Evolutionary conservation across 2,113 vertebrate species (phyloP), one percentile per base, ranked within the genome.

Genomic region (Camelus dromedarius): DNA sequence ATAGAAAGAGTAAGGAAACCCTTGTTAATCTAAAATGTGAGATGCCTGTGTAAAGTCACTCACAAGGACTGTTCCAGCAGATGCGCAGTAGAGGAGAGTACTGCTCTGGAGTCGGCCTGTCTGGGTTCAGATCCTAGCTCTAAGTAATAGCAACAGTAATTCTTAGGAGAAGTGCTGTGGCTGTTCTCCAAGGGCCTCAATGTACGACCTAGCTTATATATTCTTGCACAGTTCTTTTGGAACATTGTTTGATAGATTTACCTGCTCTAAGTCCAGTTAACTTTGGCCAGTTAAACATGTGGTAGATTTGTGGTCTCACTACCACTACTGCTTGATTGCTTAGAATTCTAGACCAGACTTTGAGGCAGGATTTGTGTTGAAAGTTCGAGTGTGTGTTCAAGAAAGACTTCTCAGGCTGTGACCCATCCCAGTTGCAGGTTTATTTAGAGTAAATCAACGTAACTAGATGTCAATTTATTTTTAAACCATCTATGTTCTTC

Each of bases 391-490:
- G 81, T 76, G 9, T 70, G 92, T 88, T 90, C 75, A 73, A 50
- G 67, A 96, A 83, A 97, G 35, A 76, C 7, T 30, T 82, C 89
- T 70, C 46, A 32, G 14, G 0, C 0, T 64, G 72, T 1, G 3
- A 97, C 75, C 2, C 38, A 82, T 85, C 2, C 15, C 3, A 88
- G 16, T 66, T 76, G 60, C 67, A 93, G 95, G 69, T 60, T 97
- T 82, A 0, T 86, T 97, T 96, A 91, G 86, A 95, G 64, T 86
- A 93, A 97, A 96, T 91, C 67, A 93, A 97, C 97, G 87, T 70
- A 80, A 60, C 1, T 64, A 42, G 62, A 66, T 14, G n/a, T 79
- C 73, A 60, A 2, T 91, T 69, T 89, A 81, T 96, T 89, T 97
- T 95, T 32, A 16, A 93, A 80, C 28, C 32, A 66, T 24, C 38